A percentile compares a stretch with the other conserved stretches of the same genome.
These are phyloP conservation scores for Fabriciana adippe DNA, from an alignment of 2,888 invertebrate species.

Conservation along the genomic window DNA sequence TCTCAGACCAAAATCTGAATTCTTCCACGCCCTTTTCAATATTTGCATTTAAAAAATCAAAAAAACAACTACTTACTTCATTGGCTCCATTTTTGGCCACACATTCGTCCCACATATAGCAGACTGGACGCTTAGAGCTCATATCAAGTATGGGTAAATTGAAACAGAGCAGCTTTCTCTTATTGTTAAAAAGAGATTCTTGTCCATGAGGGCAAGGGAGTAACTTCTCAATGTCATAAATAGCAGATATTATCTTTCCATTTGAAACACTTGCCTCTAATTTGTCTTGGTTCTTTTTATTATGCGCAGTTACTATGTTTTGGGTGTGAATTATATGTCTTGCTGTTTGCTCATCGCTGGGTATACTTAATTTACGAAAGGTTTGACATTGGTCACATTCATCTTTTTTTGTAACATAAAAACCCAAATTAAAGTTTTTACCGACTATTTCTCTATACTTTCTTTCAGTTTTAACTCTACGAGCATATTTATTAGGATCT, in stretches of 20 bases:
- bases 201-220: constrained; percentile 10
- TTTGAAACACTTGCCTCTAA: constrained; percentile 11
- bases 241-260: constrained; percentile 13
- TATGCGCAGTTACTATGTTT: constrained; percentile 12
- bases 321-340: constrained; percentile 14
- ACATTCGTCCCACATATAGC: constrained; percentile 19
- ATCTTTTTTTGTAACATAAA: background rate
- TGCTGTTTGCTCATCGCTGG: constrained; percentile 13
- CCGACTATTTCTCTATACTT: constrained; percentile 9
- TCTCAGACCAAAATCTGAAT: constrained; percentile 20
- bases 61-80: constrained; percentile 10
- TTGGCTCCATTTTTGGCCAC: constrained; percentile 6
- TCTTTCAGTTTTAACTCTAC: constrained; percentile 5
- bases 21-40: constrained; percentile 13
- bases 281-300: constrained; percentile 19
- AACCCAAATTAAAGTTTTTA: constrained; percentile 15
- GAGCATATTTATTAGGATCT: constrained; percentile 15
- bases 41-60: constrained; percentile 13
- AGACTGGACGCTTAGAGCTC: constrained; percentile 3
- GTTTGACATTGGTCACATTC: constrained; percentile 13
- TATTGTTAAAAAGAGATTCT: constrained; percentile 5
- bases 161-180: constrained; percentile 11
- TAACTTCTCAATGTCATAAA: constrained; percentile 17
- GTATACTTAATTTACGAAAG: constrained; percentile 9
- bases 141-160: constrained; percentile 17